Conservation (phyloP, 92 coral and sea anemone genomes). For the Palythoa grandis region DNA sequence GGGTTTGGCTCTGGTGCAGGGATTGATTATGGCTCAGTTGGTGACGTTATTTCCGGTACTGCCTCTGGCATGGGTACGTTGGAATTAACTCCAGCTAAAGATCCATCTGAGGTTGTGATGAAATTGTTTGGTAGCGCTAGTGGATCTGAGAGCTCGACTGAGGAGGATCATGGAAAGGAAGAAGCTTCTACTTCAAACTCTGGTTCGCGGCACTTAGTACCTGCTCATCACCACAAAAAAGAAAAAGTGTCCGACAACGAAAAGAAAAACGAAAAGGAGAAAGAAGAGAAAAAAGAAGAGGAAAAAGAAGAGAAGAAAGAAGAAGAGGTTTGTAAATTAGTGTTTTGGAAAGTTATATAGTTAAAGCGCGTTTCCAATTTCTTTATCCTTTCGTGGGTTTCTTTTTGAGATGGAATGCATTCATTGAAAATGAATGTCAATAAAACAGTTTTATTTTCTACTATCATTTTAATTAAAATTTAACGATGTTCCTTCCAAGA, state of each 20-base stretch:
- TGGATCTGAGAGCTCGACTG: slow-evolving; percentile 37
- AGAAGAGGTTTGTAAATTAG: slow-evolving; percentile 6
- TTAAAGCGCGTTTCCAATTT: neutral
- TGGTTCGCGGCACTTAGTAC: slow-evolving; percentile 15
- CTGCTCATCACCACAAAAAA: slow-evolving; percentile 29
- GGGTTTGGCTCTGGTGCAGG: slow-evolving; percentile 73
- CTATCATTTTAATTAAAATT: too few species aligned
- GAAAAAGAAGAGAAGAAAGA: slow-evolving; percentile 19
- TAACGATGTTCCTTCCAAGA: too few species aligned
- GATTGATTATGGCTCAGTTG: slow-evolving; percentile 64
- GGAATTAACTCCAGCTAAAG: slow-evolving; percentile 77
- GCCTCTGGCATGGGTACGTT: slow-evolving; percentile 78
- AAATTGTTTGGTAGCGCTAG: slow-evolving; percentile 60
- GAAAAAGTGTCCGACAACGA: slow-evolving; percentile 12
- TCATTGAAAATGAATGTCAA: too few species aligned
- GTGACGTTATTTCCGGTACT: slow-evolving; percentile 69
- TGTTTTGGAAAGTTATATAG: neutral
- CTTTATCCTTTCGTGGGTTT: neutral
- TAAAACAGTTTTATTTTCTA: too few species aligned
- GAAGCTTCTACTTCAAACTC: slow-evolving; percentile 20
- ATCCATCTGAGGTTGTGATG: slow-evolving; percentile 74
- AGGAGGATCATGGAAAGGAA: slow-evolving; percentile 43
- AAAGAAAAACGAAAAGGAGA: slow-evolving; percentile 7
- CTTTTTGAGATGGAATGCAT: neutral
- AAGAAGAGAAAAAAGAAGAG: neutral